phyloP scores from a whole-genome alignment of 2,888 invertebrate species.

The Macaria liturata region DNA sequence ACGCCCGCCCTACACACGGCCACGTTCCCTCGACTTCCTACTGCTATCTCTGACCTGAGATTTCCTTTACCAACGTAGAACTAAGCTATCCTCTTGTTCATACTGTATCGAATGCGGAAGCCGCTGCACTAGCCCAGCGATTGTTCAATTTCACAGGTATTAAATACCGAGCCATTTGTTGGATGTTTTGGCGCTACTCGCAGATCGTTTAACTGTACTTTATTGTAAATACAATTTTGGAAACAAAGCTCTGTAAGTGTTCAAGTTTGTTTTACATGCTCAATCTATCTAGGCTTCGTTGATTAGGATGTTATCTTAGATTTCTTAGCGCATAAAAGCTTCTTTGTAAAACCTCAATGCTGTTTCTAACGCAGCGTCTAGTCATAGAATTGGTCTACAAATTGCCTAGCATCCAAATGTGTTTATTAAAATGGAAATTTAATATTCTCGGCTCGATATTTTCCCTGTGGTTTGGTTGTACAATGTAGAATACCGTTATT shows the following conservation, averaged over 20 bases:
- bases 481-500: slow-evolving; percentile 58
- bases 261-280: too few relatives aligned
- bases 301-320: too few relatives aligned
- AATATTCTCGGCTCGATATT: slow-evolving; percentile 35
- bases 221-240: slow-evolving; percentile 1
- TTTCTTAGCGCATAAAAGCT: not conserved
- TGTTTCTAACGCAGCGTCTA: not conserved
- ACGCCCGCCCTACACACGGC: slow-evolving; percentile 55
- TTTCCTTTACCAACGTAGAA: slow-evolving; percentile 13
- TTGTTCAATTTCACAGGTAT: slow-evolving; percentile 12
- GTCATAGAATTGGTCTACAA: slow-evolving; percentile 17
- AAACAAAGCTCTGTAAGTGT: too few relatives aligned
- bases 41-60: slow-evolving; percentile 10
- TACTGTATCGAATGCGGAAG: slow-evolving; percentile 18
- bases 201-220: slow-evolving; percentile 5
- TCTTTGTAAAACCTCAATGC: not conserved
- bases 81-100: too few relatives aligned
- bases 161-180: not conserved
- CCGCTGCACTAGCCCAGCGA: slow-evolving; percentile 1
- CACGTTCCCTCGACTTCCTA: slow-evolving; percentile 47
- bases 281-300: too few relatives aligned
- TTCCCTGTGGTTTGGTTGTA: slow-evolving; percentile 51
- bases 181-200: slow-evolving; percentile 5
- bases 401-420: slow-evolving; percentile 25
- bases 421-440: slow-evolving; percentile 31